Conservation (phyloP, 2,888 invertebrate genomes). For the Flabesymbios commensalis region DNA sequence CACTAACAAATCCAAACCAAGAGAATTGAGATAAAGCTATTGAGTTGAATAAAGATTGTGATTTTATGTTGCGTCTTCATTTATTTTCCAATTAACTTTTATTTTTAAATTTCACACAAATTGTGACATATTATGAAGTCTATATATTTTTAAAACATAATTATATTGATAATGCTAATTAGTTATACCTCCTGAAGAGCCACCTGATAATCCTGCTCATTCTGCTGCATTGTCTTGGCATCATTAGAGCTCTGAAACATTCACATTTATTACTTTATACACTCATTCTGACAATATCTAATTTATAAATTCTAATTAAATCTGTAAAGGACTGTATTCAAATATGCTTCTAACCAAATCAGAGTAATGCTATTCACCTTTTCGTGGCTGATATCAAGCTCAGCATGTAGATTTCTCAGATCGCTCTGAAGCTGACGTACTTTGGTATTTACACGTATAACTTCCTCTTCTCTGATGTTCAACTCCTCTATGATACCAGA, state of each 20-base stretch:
- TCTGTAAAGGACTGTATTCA: neutral
- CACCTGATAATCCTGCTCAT: slow-evolving; percentile 54
- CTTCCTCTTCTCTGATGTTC: slow-evolving; percentile 52
- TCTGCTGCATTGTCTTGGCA: slow-evolving; percentile 50
- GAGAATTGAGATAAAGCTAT: too few relatives aligned
- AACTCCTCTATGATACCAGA: slow-evolving; percentile 54
- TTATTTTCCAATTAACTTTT: too few relatives aligned
- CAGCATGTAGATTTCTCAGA: slow-evolving; percentile 44
- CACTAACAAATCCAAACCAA: too few relatives aligned
- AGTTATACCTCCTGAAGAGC: slow-evolving; percentile 53
- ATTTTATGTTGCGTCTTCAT: too few relatives aligned
- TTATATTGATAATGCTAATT: too few relatives aligned
- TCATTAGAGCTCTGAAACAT: slow-evolving; percentile 43
- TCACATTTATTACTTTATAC: too few relatives aligned
- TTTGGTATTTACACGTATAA: slow-evolving; percentile 48
- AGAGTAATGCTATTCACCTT: slow-evolving; percentile 33
- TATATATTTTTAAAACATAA: too few relatives aligned
- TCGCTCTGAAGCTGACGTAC: slow-evolving; percentile 53
- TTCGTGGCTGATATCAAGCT: slow-evolving; percentile 45
- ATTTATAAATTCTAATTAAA: neutral
- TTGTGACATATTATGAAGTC: too few relatives aligned
- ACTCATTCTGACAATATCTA: neutral
- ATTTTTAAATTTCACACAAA: too few relatives aligned
- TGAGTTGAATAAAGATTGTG: too few relatives aligned
- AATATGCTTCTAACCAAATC: neutral